These are phyloP conservation scores for Diadegma fenestrale DNA, from an alignment of 2,888 invertebrate genomes.

Conservation along the genomic window DNA sequence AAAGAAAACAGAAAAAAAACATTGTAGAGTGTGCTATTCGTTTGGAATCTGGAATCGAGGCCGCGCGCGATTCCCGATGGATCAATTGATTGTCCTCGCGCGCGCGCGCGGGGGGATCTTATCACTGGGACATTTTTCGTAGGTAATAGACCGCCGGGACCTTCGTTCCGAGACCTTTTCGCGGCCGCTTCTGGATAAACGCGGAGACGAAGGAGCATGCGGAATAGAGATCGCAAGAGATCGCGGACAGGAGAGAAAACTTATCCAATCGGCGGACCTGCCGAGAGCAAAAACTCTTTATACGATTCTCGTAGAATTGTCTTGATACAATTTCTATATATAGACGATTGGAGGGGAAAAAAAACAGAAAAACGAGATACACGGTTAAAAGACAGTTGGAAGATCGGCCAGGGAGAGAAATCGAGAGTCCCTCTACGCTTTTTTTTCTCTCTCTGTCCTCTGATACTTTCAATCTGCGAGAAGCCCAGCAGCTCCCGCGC, in stretches of 20 bases:
- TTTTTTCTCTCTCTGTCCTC: slow-evolving; percentile 50
- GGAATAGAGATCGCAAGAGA: slow-evolving; percentile 46
- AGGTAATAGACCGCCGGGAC: slow-evolving; percentile 36
- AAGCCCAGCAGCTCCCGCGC: slow-evolving; percentile 78
- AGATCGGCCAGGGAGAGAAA: slow-evolving; percentile 64
- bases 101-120: too few relatives aligned
- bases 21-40: slow-evolving; percentile 18
- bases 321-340: slow-evolving; percentile 37
- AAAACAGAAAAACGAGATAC: slow-evolving; percentile 17
- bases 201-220: slow-evolving; percentile 32
- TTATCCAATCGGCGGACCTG: slow-evolving; percentile 81
- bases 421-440: slow-evolving; percentile 65
- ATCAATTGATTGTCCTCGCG: slow-evolving; percentile 22
- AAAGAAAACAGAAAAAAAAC: slow-evolving; percentile 3
- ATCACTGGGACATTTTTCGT: slow-evolving; percentile 34
- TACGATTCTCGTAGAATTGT: slow-evolving; percentile 41
- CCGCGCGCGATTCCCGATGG: slow-evolving; percentile 20
- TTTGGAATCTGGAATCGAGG: slow-evolving; percentile 57
- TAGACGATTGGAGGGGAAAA: not conserved
- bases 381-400: slow-evolving; percentile 47
- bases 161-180: not conserved
- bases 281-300: slow-evolving; percentile 47
- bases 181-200: not conserved
- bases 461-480: slow-evolving; percentile 80
- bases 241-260: slow-evolving; percentile 76